Percentiles rank a stretch among this genome's conserved stretches.
Conservation (phyloP, 2,888 invertebrate species). For the Agrochola macilenta region DNA sequence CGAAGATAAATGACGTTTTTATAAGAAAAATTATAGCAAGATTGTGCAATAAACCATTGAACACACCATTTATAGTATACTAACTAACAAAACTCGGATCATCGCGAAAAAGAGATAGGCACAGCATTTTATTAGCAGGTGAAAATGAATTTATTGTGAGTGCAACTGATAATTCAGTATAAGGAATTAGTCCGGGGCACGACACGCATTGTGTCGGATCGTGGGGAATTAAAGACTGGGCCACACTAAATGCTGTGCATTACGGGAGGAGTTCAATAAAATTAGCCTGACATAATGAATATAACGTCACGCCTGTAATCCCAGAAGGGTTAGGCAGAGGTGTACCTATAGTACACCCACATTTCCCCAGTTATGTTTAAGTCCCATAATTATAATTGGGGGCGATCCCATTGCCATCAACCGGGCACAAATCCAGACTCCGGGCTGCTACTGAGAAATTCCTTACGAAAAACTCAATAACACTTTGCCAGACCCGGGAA, state of each 20-base stretch:
- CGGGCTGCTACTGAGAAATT: too few relatives aligned
- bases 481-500: too few relatives aligned
- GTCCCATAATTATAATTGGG: too few relatives aligned
- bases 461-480: too few relatives aligned
- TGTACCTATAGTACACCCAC: too few relatives aligned
- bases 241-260: constrained; percentile 20
- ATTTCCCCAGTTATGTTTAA: too few relatives aligned
- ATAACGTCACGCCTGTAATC: too few relatives aligned
- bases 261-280: not conserved
- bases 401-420: too few relatives aligned
- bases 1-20: not conserved
- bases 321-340: too few relatives aligned
- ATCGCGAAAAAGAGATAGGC: constrained; percentile 63
- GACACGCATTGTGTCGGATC: constrained; percentile 61
- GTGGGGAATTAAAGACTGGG: constrained; percentile 46
- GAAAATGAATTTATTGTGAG: constrained; percentile 57
- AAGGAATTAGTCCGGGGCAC: constrained; percentile 66
- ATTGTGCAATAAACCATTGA: constrained; percentile 20
- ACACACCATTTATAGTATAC: constrained; percentile 14
- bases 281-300: not conserved
- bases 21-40: not conserved
- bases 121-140: constrained; percentile 57
- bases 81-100: constrained; percentile 14
- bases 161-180: constrained; percentile 64
- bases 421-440: too few relatives aligned